Evolutionary conservation across 2,888 invertebrate species (phyloP), one percentile per base, ranked within the genome.

Genomic region (Piscicola geometra): DNA sequence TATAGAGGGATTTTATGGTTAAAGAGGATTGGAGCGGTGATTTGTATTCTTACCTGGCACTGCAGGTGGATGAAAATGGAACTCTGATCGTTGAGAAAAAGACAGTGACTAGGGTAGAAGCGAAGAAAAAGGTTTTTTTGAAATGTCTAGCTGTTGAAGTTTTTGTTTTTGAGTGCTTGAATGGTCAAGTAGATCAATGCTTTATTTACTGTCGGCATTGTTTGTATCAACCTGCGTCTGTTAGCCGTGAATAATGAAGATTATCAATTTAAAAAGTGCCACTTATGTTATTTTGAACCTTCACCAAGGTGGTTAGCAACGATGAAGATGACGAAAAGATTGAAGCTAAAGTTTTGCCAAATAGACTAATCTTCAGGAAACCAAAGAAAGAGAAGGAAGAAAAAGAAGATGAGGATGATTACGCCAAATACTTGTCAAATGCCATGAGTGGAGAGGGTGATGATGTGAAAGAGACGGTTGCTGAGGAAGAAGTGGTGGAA

Each of bases 31-130:
- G n/a, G n/a, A n/a, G n/a, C n/a, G n/a, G n/a, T n/a, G n/a, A n/a
- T n/a, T n/a, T n/a, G n/a, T n/a, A n/a, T n/a, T n/a, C n/a, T n/a
- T n/a, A n/a, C n/a, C n/a, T n/a, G n/a, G n/a, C n/a, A n/a, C n/a
- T n/a, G 5, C 60, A 56, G 60, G 60, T 56, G 21, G 60, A 56
- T 56, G 60, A 56, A 21, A 5, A 56, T 3, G 60, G 60, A 56
- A 21, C 5, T 5, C 60, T 5, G 21, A 25, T 5, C 15, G n/a
- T 18, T 3, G 60, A 56, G 25, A 56, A 25, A 21, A 56, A 21
- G 25, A 56, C 60, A 5, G 60, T 56, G 21, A 56, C 60, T 3
- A 56, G 5, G n/a, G n/a, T 56, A 5, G 60, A 56, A 21, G 15
- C n/a, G 25, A 56, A 25, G 21, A 56, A n/a, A n/a, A n/a, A n/a